Evolutionary conservation across 2,888 invertebrate species (phyloP).

Genomic region (Scaptomyza parva): DNA sequence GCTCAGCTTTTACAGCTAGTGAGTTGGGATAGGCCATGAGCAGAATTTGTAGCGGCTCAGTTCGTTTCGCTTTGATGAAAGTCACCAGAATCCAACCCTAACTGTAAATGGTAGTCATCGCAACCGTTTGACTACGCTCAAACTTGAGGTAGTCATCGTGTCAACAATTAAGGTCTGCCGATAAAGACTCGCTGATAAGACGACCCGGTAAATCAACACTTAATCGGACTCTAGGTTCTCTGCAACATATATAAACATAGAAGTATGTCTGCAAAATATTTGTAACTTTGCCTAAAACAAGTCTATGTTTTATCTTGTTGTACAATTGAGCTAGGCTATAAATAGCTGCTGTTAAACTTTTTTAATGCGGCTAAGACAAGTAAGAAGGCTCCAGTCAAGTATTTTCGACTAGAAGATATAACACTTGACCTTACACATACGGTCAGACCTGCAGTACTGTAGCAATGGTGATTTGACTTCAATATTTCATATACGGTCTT

Average conservation of each 20-base stretch:
- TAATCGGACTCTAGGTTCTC: slow-evolving; percentile 15
- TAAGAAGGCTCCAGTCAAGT: too few species aligned
- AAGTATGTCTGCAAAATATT: too few species aligned
- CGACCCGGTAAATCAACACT: slow-evolving; percentile 13
- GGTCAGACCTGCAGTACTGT: too few species aligned
- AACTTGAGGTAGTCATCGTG: slow-evolving; percentile 32
- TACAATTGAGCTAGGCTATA: slow-evolving; percentile 31
- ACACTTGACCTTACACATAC: too few species aligned
- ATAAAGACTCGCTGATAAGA: slow-evolving; percentile 45
- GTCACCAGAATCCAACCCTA: slow-evolving; percentile 30
- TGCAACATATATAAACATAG: not conserved
- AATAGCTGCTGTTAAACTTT: slow-evolving; percentile 32
- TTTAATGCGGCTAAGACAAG: slow-evolving; percentile 4
- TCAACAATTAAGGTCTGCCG: slow-evolving; percentile 43
- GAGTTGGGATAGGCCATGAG: slow-evolving; percentile 56
- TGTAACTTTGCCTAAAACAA: slow-evolving; percentile 17
- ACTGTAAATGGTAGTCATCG: slow-evolving; percentile 40
- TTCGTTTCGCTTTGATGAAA: slow-evolving; percentile 32
- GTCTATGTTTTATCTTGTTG: slow-evolving; percentile 30
- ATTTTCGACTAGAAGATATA: too few species aligned
- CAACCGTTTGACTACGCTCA: slow-evolving; percentile 18
- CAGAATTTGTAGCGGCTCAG: not conserved
- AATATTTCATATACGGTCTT: too few species aligned
- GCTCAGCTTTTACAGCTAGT: slow-evolving; percentile 34
- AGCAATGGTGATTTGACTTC: too few species aligned